phyloP scores from a whole-genome alignment of 2,797 vertebrate genomes.

The Parauchenoglanis ngamensis region DNA sequence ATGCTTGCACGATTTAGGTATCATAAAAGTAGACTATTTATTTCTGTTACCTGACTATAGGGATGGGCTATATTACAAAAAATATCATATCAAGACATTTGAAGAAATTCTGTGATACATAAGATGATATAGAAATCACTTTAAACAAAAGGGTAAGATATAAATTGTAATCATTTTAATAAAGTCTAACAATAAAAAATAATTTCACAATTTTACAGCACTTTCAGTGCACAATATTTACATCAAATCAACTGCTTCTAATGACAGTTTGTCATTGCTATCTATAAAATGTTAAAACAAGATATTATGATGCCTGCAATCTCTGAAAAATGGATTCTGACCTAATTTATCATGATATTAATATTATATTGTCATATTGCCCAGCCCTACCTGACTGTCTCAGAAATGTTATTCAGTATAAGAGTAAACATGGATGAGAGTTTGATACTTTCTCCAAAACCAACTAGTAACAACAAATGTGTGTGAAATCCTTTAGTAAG shows the following conservation, averaged over 20 bases:
- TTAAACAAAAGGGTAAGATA: neutral
- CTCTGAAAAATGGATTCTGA: neutral
- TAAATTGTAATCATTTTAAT: neutral
- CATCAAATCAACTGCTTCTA: neutral
- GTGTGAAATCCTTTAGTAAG: constrained; percentile 16
- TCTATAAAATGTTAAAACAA: neutral
- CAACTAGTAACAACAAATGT: neutral
- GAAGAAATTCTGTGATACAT: neutral
- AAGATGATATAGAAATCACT: neutral
- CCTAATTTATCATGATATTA: neutral
- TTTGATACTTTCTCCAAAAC: neutral
- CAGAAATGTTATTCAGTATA: neutral
- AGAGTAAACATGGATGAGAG: neutral
- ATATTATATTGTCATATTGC: neutral
- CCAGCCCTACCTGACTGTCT: neutral
- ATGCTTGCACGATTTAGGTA: neutral
- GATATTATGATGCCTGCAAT: neutral
- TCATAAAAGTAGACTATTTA: neutral
- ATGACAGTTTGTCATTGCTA: neutral
- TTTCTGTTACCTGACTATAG: neutral
- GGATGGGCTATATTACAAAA: neutral
- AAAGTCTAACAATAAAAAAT: neutral
- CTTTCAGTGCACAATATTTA: neutral
- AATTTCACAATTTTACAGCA: neutral
- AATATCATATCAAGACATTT: neutral